phyloP scores from a whole-genome alignment of 2,113 vertebrate species.

The Catharus bicknelli region DNA sequence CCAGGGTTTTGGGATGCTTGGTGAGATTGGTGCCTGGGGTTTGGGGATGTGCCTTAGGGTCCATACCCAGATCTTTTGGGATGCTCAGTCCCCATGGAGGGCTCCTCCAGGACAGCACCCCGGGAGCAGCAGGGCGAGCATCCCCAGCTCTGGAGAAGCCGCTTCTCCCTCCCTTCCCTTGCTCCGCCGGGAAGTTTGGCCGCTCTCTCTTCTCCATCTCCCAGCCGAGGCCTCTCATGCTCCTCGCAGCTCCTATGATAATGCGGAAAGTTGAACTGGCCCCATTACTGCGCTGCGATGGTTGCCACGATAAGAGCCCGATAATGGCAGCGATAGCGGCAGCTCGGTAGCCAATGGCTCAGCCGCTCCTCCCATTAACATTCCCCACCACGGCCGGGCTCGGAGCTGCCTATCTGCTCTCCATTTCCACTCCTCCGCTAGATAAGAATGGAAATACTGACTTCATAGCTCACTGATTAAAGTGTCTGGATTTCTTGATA shows the following conservation, averaged over 20 bases:
- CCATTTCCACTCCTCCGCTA: conserved; percentile 99
- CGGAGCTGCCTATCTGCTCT: conserved; percentile 96
- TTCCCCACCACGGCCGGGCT: conserved; percentile 96
- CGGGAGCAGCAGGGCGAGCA: neutral
- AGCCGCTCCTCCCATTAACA: conserved; percentile 93
- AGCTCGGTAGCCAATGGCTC: conserved; percentile 92
- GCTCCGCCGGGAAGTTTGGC: conserved; percentile 23
- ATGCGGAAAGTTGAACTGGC: conserved; percentile 99
- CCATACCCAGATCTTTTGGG: no score
- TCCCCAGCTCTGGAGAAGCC: neutral
- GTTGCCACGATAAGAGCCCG: conserved; percentile 88
- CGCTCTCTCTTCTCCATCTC: conserved; percentile 75
- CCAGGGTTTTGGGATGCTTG: neutral
- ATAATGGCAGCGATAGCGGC: conserved; percentile 91
- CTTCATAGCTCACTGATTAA: conserved; percentile 99
- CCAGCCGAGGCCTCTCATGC: conserved; percentile 86
- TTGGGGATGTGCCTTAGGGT: neutral
- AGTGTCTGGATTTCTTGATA: conserved; percentile 99
- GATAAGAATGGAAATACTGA: conserved; percentile 99
- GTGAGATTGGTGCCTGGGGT: neutral
- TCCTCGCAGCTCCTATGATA: conserved; percentile 98
- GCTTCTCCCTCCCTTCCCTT: neutral
- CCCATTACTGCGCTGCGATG: conserved; percentile 98
- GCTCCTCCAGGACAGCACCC: no score
- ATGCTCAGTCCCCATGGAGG: no score